phyloP scores from a whole-genome alignment of 2,113 vertebrate species.

The Steatornis caripensis region DNA sequence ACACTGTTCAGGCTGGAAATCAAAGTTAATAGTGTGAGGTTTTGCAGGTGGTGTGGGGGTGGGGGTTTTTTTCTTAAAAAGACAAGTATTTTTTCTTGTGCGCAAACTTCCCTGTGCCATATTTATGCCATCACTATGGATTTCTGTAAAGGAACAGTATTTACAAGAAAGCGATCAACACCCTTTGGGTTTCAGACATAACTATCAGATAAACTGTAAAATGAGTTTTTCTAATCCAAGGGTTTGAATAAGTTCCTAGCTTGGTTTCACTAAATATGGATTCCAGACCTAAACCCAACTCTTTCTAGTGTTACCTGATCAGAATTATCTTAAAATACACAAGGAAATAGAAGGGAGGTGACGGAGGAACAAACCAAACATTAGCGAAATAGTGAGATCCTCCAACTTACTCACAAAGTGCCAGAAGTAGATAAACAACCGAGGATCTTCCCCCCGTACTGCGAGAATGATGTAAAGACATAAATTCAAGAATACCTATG shows the following conservation, averaged over 20 bases:
- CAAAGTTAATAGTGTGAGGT: neutral
- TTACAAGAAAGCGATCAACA: neutral
- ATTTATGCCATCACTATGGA: neutral
- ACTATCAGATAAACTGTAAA: rapidly evolving
- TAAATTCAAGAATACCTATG: neutral
- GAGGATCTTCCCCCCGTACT: neutral
- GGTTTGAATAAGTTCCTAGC: neutral
- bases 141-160: neutral
- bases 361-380: no score
- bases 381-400: no score
- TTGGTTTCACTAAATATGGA: neutral
- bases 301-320: neutral
- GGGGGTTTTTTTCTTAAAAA: neutral
- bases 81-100: neutral
- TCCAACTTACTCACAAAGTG: neutral
- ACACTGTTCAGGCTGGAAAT: neutral
- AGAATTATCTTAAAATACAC: neutral
- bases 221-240: neutral
- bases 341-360: no score
- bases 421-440: neutral
- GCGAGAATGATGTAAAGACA: neutral
- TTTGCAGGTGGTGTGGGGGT: neutral
- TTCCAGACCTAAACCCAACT: neutral
- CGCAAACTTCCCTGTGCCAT: neutral
- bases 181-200: neutral